Conservation (phyloP, 1,140 invertebrate species). For the Gryon sp. region DNA sequence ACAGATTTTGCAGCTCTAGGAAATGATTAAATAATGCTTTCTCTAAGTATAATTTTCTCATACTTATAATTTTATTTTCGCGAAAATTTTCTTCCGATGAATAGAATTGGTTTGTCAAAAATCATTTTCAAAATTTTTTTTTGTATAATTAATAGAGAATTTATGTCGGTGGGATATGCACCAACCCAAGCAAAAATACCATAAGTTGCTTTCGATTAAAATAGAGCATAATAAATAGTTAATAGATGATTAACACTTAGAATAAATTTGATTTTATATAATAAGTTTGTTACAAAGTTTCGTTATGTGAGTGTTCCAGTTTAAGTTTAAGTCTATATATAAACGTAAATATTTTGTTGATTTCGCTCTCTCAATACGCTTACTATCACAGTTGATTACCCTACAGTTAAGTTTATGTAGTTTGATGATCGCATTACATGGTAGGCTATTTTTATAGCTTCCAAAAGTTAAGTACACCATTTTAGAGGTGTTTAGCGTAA, state of each 20-base stretch:
- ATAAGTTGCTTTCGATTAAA: neutral
- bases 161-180: neutral
- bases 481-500: neutral
- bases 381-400: neutral
- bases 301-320: neutral
- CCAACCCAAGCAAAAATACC: slow-evolving; percentile 8
- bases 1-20: too few species aligned
- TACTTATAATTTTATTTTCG: too few species aligned
- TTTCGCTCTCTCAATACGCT: neutral
- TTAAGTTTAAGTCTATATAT: neutral
- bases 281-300: neutral
- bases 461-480: slow-evolving; percentile 2
- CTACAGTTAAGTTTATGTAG: neutral
- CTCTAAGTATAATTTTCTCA: too few species aligned
- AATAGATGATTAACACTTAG: neutral
- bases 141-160: neutral
- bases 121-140: slow-evolving; percentile 9
- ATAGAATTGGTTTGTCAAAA: neutral
- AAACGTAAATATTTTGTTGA: neutral
- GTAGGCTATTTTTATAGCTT: slow-evolving; percentile 2
- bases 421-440: neutral
- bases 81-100: too few species aligned
- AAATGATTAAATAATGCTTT: too few species aligned
- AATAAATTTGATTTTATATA: neutral
- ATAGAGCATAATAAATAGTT: slow-evolving; percentile 4